Evolutionary conservation across 2,797 vertebrate species (phyloP).

Genomic region (Xerus rutilus): DNA sequence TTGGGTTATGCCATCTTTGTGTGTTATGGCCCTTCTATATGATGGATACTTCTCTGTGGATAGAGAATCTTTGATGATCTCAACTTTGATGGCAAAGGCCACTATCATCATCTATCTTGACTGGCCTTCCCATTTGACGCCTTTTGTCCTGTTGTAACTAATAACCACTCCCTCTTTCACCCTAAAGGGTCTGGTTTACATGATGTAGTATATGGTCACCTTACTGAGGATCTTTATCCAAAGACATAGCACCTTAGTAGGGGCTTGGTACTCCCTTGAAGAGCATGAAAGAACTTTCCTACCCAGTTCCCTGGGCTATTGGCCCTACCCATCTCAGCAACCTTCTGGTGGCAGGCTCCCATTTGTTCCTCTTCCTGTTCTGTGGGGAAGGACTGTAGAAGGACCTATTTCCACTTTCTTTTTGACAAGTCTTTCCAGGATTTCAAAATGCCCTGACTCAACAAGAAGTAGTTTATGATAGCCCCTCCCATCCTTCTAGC

Average conservation of each 20-base stretch:
- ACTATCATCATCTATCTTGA: not conserved
- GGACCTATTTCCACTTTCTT: conserved; percentile 30
- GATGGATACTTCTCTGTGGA: not conserved
- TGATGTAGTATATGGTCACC: not conserved
- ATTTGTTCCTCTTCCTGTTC: conserved; percentile 21
- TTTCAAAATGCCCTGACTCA: conserved; percentile 61
- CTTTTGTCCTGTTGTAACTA: not conserved
- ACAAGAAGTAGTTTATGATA: not conserved
- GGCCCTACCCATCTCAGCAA: not conserved
- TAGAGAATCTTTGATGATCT: not conserved
- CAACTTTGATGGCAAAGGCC: not conserved
- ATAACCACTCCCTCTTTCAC: not conserved
- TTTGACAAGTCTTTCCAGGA: conserved; percentile 51
- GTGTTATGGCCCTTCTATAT: not conserved
- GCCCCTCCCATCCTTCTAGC: not conserved
- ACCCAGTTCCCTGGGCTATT: not conserved
- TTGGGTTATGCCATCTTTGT: not conserved
- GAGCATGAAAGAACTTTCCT: not conserved
- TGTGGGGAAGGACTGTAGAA: not conserved
- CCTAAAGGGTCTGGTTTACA: not conserved
- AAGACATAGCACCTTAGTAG: not conserved
- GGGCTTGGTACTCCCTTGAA: not conserved
- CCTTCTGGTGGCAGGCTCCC: not conserved
- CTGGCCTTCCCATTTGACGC: not conserved
- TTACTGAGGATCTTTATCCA: not conserved